Evolutionary conservation across 2,888 invertebrate species (phyloP).

Genomic region (Micoletzkya japonica): DNA sequence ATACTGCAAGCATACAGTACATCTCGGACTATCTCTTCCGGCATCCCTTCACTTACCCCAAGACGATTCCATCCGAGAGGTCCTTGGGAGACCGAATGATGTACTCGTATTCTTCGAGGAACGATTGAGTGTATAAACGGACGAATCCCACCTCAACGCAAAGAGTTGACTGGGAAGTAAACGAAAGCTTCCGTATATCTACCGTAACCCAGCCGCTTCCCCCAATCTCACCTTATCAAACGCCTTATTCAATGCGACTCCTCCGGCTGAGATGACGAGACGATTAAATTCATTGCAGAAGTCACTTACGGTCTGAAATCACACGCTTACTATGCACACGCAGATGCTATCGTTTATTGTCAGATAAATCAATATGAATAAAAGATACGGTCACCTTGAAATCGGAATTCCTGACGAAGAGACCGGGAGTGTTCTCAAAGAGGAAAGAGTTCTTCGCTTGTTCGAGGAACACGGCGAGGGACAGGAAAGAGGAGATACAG

Average conservation of each 20-base stretch:
- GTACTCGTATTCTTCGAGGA: slow-evolving; percentile 42
- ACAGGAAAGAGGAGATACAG: slow-evolving; percentile 12
- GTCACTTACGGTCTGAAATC: slow-evolving; percentile 20
- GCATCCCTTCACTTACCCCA: slow-evolving; percentile 34
- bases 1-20: neutral
- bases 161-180: neutral
- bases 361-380: neutral
- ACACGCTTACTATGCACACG: neutral
- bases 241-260: slow-evolving; percentile 22
- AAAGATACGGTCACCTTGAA: slow-evolving; percentile 12
- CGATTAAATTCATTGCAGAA: slow-evolving; percentile 24
- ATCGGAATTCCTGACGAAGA: slow-evolving; percentile 26
- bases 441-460: slow-evolving; percentile 25
- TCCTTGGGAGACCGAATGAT: slow-evolving; percentile 32
- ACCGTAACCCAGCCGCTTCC: neutral
- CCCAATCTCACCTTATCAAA: slow-evolving; percentile 24
- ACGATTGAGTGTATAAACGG: slow-evolving; percentile 28
- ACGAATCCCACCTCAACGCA: slow-evolving; percentile 2
- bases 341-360: neutral
- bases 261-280: slow-evolving; percentile 22
- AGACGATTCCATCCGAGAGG: slow-evolving; percentile 39
- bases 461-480: slow-evolving; percentile 19
- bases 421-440: slow-evolving; percentile 26
- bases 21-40: no score
- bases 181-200: neutral